phyloP scores from a whole-genome alignment of 1,140 invertebrate genomes.

The Paramacrobiotus metropolitanus region DNA sequence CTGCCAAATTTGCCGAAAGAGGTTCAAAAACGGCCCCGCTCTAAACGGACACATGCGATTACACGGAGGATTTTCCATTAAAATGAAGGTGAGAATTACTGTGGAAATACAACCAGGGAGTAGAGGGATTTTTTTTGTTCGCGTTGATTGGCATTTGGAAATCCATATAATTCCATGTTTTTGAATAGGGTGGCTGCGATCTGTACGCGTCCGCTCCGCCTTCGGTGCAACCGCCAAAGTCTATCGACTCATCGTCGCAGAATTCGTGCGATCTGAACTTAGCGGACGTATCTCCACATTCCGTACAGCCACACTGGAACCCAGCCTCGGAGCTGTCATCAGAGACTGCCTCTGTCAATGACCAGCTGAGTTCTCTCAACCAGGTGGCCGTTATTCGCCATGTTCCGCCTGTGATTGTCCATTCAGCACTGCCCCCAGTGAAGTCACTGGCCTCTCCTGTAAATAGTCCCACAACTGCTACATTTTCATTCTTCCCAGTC shows the following conservation, averaged over 20 bases:
- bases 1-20: slow-evolving; percentile 72
- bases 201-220: too few species aligned
- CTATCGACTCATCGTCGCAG: background rate
- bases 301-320: background rate
- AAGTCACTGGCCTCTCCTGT: background rate
- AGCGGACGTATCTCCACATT: background rate
- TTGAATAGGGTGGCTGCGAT: too few species aligned
- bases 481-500: background rate
- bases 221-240: slow-evolving; percentile 9
- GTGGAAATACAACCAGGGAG: too few species aligned
- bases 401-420: background rate
- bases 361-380: background rate
- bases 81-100: too few species aligned
- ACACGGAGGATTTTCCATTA: slow-evolving; percentile 72
- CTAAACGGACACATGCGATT: slow-evolving; percentile 89
- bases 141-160: too few species aligned
- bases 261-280: background rate
- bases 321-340: background rate
- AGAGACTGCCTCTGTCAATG: background rate
- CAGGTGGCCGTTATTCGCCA: background rate
- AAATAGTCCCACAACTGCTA: background rate
- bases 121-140: too few species aligned
- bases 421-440: background rate
- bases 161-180: too few species aligned
- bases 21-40: slow-evolving; percentile 87